These are phyloP conservation scores for Spatula versicolor DNA, from an alignment of 2,797 vertebrate species.

Conservation along the genomic window DNA sequence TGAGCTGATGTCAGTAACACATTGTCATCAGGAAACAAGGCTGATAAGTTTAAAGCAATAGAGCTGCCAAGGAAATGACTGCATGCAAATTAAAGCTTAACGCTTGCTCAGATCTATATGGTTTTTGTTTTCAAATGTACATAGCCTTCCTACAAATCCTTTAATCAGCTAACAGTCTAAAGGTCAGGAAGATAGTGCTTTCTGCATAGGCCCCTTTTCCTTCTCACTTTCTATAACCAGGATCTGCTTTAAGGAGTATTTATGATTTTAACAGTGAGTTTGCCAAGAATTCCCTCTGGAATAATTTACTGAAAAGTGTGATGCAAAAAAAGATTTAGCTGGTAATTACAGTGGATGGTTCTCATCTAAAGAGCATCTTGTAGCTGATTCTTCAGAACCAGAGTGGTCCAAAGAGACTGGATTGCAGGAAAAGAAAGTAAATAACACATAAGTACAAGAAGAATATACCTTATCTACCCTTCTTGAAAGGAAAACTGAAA, in stretches of 20 bases:
- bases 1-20: slow-evolving; percentile 47
- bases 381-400: background rate
- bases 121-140: background rate
- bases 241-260: background rate
- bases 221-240: background rate
- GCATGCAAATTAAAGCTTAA: slow-evolving; percentile 11
- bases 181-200: background rate
- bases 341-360: background rate
- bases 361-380: background rate
- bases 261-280: background rate
- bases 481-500: background rate
- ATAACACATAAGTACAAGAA: background rate
- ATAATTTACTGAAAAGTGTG: background rate
- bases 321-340: background rate
- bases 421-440: background rate
- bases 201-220: background rate
- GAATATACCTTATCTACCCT: background rate
- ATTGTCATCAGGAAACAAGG: slow-evolving; percentile 23
- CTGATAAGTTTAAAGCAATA: slow-evolving; percentile 4
- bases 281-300: background rate
- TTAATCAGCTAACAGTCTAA: background rate
- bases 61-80: slow-evolving; percentile 21
- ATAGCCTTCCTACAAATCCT: background rate
- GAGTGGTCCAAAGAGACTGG: background rate
- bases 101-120: background rate